These are phyloP conservation scores for Volucella inanis DNA, from an alignment of 2,888 invertebrate genomes.

Conservation along the genomic window DNA sequence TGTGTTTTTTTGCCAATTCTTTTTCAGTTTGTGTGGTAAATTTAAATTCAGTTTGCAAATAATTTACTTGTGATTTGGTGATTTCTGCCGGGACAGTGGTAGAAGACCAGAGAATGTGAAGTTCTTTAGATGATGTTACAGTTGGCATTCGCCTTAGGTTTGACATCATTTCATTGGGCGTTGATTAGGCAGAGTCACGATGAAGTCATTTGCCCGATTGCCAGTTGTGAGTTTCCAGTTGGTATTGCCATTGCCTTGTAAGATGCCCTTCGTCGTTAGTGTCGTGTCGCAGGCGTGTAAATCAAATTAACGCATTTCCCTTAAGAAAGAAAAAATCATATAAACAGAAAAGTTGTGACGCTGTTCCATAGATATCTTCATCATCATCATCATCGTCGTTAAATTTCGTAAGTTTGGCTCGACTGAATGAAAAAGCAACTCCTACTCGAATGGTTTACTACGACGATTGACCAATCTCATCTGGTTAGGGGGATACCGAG, in stretches of 20 bases:
- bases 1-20: background rate
- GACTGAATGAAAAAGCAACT: too few relatives aligned
- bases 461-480: too few relatives aligned
- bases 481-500: background rate
- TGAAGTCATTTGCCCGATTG: slow-evolving; percentile 16
- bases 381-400: too few relatives aligned
- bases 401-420: too few relatives aligned
- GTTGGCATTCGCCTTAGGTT: background rate
- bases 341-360: too few relatives aligned
- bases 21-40: slow-evolving; percentile 43
- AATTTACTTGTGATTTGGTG: slow-evolving; percentile 53
- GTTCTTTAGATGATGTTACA: slow-evolving; percentile 10
- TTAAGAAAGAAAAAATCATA: background rate
- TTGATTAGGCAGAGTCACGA: slow-evolving; percentile 2
- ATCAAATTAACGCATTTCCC: slow-evolving; percentile 51
- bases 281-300: slow-evolving; percentile 48
- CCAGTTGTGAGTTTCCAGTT: too few relatives aligned
- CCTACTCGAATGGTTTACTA: too few relatives aligned
- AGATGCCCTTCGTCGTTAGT: slow-evolving; percentile 33
- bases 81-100: background rate
- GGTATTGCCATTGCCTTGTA: background rate
- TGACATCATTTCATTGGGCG: background rate
- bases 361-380: too few relatives aligned
- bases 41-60: slow-evolving; percentile 36
- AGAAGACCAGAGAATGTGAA: slow-evolving; percentile 11